phyloP scores from a whole-genome alignment of 53 echinoderm and acorn worm genomes.

The Mesocentrotus franciscanus region DNA sequence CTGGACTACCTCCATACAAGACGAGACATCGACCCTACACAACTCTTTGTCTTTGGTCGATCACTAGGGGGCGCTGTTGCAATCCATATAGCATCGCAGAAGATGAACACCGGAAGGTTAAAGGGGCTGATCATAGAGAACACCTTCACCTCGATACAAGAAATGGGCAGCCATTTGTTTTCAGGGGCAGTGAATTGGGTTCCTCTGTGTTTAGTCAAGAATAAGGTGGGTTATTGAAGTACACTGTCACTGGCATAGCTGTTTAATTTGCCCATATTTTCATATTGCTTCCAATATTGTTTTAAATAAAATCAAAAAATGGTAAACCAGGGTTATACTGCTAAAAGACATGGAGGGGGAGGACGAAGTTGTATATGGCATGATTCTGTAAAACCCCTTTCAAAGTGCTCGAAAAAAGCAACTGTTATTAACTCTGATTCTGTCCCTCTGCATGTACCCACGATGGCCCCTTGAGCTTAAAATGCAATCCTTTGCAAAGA shows the following conservation, averaged over 20 bases:
- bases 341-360: too few species aligned
- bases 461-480: too few species aligned
- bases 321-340: too few species aligned
- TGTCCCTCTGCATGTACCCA: too few species aligned
- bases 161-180: conserved; percentile 87
- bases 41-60: conserved; percentile 89
- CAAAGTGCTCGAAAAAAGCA: too few species aligned
- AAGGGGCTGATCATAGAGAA: conserved; percentile 90
- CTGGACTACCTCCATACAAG: conserved; percentile 88
- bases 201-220: conserved; percentile 88
- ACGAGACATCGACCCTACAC: conserved; percentile 84
- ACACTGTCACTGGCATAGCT: background rate
- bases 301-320: too few species aligned
- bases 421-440: too few species aligned
- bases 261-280: too few species aligned
- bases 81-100: conserved; percentile 79
- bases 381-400: too few species aligned
- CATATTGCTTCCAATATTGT: too few species aligned
- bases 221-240: conserved; percentile 74
- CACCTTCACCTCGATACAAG: conserved; percentile 93
- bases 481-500: too few species aligned
- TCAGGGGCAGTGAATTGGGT: conserved; percentile 78
- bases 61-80: conserved; percentile 97
- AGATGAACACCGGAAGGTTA: conserved; percentile 73
- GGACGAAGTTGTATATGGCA: too few species aligned